These are phyloP conservation scores for Myiagra hebetior DNA, from an alignment of 2,113 vertebrate species.

Conservation along the genomic window DNA sequence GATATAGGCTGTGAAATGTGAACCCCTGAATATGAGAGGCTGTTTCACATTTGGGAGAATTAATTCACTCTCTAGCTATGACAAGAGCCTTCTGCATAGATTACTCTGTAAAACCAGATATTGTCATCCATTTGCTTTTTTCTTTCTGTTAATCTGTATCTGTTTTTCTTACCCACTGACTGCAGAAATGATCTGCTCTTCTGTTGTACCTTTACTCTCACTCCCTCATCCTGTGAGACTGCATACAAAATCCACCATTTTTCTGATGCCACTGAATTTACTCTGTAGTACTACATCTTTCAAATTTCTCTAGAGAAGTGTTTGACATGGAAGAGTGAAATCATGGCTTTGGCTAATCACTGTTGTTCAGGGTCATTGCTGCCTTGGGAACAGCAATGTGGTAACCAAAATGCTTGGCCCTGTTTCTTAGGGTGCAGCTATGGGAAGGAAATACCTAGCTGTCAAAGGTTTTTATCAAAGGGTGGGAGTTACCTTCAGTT, in stretches of 20 bases:
- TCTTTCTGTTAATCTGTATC: not conserved
- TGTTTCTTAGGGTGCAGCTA: not conserved
- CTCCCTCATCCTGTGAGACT: not conserved
- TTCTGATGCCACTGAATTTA: not conserved
- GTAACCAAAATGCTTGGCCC: not conserved
- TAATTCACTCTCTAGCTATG: not conserved
- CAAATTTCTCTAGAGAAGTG: not conserved
- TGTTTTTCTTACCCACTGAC: not conserved
- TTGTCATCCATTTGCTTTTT: not conserved
- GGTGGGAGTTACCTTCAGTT: constrained; percentile 4
- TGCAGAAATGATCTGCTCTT: not conserved
- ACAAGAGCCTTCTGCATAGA: not conserved
- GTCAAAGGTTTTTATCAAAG: constrained; percentile 33
- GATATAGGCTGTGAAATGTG: not conserved
- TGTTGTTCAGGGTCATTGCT: not conserved
- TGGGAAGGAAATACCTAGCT: constrained; percentile 17
- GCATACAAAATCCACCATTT: not conserved
- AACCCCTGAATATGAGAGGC: not conserved
- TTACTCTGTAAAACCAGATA: not conserved
- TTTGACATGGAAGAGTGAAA: constrained; percentile 35
- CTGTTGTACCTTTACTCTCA: not conserved
- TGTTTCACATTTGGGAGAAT: not conserved
- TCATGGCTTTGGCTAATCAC: constrained; percentile 27
- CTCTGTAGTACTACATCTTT: not conserved
- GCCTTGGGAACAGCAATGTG: not conserved